Conservation (phyloP, 2,888 invertebrate species). For the Mylabris sibirica region DNA sequence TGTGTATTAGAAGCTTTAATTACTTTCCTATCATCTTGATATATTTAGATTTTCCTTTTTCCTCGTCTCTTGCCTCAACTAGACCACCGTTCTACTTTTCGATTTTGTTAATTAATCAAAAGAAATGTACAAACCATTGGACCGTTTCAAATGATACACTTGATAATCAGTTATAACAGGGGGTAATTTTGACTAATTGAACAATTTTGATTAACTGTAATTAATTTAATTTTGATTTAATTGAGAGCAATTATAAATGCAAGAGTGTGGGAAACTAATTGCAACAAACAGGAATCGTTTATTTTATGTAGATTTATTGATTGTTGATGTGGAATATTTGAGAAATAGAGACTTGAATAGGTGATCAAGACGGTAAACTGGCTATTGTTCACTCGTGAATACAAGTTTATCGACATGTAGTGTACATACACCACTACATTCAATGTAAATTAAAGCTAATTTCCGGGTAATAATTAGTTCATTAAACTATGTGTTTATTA, state of each 20-base stretch:
- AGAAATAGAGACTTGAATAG: background rate
- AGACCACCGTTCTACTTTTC: background rate
- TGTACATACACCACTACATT: background rate
- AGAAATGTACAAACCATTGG: background rate
- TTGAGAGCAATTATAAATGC: background rate
- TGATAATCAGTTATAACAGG: no score
- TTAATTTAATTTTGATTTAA: background rate
- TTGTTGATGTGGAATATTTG: background rate
- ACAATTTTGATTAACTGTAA: background rate
- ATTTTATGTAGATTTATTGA: background rate
- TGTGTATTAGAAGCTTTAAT: no score
- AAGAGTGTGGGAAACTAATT: background rate
- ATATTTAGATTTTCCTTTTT: no score
- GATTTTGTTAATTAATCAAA: background rate
- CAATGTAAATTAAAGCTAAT: background rate
- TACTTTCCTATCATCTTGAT: slow-evolving; percentile 1
- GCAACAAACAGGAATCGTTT: background rate
- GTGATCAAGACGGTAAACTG: background rate
- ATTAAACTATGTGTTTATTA: slow-evolving; percentile 4
- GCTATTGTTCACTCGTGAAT: background rate
- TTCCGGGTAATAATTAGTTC: slow-evolving; percentile 6
- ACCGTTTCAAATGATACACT: background rate
- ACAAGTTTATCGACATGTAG: background rate
- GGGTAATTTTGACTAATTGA: background rate
- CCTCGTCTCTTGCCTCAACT: no score